A percentile compares a stretch with the other conserved stretches of the same genome.
Conservation (phyloP, 2,113 vertebrate species). For the Erythrocercus mccallii region DNA sequence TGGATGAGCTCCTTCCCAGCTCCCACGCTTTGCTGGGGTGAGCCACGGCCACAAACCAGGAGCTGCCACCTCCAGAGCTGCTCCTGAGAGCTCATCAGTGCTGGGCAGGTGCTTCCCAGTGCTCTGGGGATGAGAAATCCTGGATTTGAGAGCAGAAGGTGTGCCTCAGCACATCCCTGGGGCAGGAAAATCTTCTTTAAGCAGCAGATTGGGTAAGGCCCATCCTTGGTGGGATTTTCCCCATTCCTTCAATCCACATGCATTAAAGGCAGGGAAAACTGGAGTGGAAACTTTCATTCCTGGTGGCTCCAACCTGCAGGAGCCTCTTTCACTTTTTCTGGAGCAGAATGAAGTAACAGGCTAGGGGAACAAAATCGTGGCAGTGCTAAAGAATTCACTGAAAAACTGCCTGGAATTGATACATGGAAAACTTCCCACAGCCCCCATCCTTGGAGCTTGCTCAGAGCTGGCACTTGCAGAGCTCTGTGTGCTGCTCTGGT, state of each 20-base stretch:
- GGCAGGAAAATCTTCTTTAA: background rate
- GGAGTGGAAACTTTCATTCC: background rate
- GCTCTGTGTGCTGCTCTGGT: background rate
- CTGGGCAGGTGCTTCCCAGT: background rate
- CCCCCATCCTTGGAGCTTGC: background rate
- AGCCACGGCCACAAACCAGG: background rate
- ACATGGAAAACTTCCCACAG: background rate
- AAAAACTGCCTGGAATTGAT: background rate
- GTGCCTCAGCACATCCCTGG: background rate
- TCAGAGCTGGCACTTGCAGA: background rate
- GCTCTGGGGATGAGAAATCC: too few relatives aligned
- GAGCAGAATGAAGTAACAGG: background rate
- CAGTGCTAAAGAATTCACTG: background rate
- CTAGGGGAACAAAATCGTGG: background rate
- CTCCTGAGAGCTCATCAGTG: background rate
- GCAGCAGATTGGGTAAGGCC: background rate
- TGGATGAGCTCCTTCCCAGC: background rate
- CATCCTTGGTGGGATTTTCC: background rate
- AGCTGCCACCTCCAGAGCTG: background rate
- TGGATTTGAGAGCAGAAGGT: background rate
- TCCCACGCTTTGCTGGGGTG: background rate
- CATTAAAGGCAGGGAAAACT: background rate
- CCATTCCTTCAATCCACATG: background rate
- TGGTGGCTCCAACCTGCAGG: background rate
- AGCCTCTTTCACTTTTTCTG: background rate